Conservation (phyloP, 2,888 invertebrate genomes). For the Rambutsinella grinnellia region DNA sequence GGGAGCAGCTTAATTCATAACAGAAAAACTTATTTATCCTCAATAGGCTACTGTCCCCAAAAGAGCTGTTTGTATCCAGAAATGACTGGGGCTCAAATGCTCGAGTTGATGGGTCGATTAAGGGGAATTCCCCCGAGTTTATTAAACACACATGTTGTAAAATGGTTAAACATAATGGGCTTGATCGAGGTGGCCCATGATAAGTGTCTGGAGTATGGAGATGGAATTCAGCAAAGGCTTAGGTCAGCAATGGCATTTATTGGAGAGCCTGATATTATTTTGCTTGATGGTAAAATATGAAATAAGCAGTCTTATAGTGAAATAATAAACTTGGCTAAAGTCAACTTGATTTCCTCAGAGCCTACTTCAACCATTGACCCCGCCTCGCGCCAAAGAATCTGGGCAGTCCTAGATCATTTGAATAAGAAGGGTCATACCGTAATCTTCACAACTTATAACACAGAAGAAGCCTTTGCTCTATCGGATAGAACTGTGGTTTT, state of each 20-base stretch:
- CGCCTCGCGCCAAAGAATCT: conserved; percentile 41
- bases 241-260: conserved; percentile 59
- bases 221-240: conserved; percentile 49
- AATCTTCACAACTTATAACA: conserved; percentile 52
- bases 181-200: conserved; percentile 45
- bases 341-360: neutral
- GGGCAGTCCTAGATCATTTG: conserved; percentile 55
- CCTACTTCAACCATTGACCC: conserved; percentile 27
- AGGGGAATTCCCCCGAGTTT: conserved; percentile 47
- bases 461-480: conserved; percentile 52
- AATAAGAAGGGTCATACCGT: conserved; percentile 45
- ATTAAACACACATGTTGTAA: conserved; percentile 46
- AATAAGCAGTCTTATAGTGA: neutral
- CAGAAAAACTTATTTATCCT: conserved; percentile 45
- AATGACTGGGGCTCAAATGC: conserved; percentile 59
- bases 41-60: conserved; percentile 62
- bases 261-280: conserved; percentile 52
- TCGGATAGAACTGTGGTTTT: conserved; percentile 46
- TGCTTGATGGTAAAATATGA: conserved; percentile 55
- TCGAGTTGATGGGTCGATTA: conserved; percentile 57
- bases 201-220: conserved; percentile 32
- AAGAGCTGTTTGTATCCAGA: conserved; percentile 41
- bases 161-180: conserved; percentile 59
- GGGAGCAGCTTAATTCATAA: conserved; percentile 40
- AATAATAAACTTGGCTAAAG: neutral